Conservation (phyloP, 2,113 vertebrate species). For the Montifringilla adamsi region DNA sequence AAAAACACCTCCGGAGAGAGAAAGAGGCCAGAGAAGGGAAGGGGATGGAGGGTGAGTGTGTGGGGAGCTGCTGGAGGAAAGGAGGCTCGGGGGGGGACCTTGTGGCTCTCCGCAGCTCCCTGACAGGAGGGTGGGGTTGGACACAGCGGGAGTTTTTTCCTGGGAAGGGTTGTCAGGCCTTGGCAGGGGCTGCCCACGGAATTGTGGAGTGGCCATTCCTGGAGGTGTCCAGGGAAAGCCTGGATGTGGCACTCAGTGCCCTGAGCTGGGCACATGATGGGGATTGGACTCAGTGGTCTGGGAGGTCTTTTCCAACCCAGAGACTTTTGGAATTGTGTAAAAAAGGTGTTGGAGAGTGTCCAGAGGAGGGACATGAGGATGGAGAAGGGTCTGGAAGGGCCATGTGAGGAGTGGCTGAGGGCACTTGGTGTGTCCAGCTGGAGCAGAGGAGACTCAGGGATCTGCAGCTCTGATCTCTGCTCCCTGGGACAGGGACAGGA, state of each 20-base stretch:
- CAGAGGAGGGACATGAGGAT: background rate
- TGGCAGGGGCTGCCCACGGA: background rate
- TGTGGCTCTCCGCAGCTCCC: accelerated
- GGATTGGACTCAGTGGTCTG: accelerated
- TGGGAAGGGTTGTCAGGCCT: background rate
- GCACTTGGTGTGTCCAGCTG: background rate
- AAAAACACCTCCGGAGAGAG: background rate
- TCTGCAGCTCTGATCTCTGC: background rate
- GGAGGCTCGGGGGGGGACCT: accelerated
- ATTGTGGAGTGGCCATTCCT: accelerated
- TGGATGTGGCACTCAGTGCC: background rate
- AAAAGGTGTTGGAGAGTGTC: background rate
- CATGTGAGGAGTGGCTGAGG: background rate
- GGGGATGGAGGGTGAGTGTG: background rate
- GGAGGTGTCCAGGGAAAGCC: background rate
- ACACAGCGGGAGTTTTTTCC: accelerated
- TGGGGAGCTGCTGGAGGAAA: background rate
- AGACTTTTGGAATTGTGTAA: background rate
- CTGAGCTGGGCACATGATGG: background rate
- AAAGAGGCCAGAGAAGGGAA: background rate
- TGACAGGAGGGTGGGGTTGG: accelerated
- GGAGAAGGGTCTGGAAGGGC: background rate
- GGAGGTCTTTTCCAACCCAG: background rate
- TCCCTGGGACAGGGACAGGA: background rate
- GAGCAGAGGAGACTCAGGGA: accelerated